Conservation (phyloP, 2,888 invertebrate genomes). For the Lasioglossum pauxillum region DNA sequence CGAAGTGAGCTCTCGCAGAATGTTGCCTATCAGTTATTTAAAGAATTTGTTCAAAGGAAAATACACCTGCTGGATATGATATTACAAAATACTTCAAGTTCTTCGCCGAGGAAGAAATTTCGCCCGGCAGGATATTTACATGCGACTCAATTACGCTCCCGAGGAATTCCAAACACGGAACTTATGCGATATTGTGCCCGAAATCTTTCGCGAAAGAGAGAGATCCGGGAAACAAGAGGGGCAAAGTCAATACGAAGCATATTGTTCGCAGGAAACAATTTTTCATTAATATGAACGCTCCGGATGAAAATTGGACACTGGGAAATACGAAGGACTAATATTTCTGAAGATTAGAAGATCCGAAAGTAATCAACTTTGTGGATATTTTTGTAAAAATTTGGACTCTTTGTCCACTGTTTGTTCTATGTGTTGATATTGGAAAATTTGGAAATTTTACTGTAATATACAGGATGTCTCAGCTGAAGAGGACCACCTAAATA, state of each 20-base stretch:
- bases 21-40: background rate
- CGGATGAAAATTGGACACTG: background rate
- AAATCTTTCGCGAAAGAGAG: background rate
- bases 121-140: background rate
- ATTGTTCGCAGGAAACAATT: background rate
- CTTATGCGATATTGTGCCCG: background rate
- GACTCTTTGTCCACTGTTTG: too few relatives aligned
- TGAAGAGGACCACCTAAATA: too few relatives aligned
- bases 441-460: too few relatives aligned
- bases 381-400: background rate
- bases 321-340: conserved; percentile 46
- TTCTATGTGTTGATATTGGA: background rate
- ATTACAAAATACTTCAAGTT: conserved; percentile 13
- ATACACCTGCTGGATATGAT: background rate
- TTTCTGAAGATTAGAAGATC: background rate
- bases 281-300: background rate
- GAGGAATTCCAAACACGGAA: background rate
- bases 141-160: background rate
- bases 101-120: background rate
- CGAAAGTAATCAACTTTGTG: too few relatives aligned
- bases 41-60: background rate
- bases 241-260: background rate
- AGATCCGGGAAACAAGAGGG: background rate
- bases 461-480: too few relatives aligned
- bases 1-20: background rate